Base-by-base conservation (phyloP, 1,140 invertebrate genomes). In the Drosophila ercepeae region DNA sequence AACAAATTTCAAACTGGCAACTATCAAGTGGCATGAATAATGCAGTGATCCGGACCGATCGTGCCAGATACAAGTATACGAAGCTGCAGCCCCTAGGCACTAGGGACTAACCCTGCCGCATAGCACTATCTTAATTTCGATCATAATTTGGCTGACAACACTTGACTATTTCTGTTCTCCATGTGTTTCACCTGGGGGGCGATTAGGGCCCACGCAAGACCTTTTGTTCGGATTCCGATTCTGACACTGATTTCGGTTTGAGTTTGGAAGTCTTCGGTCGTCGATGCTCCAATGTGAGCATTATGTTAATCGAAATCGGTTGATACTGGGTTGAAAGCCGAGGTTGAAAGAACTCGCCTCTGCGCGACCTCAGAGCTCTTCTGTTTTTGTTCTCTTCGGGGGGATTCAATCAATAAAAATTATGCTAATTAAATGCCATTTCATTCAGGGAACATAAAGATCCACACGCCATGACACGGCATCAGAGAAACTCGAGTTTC, bases 361-460 rank as follows among this genome's bases (percentile, higher is more conserved):
- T 71, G 49, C 70, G 76, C 70, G 76, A 79, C 60, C 71, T 53
- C 34, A 44, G 4, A 4, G 36, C n/a, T 34, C 41, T 59, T 42
- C 44, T 54, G 58, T 68, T 59, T 52, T 52, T 54, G 50, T 46
- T 68, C 60, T 81, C 70, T 57, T 54, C 42, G 55, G 32, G 52
- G 50, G 54, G 72, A 55, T 77, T 68, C 63, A 67, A 88, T 86
- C 81, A 86, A 86, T 86, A 86, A 86, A 86, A 86, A 86, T 86
- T 86, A 86, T 86, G 81, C 76, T 86, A 86, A 86, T 88, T 86
- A 86, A 86, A 86, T 82, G 81, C 81, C 73, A 86, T 86, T 86
- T 86, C 81, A 86, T 86, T 86, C 82, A 86, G 79, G 82, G 81
- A 88, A 88, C 81, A 86, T 86, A 86, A 86, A 86, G 82, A 74